phyloP scores from a whole-genome alignment of 2,888 invertebrate genomes.

The Stenotaenia linearis region DNA sequence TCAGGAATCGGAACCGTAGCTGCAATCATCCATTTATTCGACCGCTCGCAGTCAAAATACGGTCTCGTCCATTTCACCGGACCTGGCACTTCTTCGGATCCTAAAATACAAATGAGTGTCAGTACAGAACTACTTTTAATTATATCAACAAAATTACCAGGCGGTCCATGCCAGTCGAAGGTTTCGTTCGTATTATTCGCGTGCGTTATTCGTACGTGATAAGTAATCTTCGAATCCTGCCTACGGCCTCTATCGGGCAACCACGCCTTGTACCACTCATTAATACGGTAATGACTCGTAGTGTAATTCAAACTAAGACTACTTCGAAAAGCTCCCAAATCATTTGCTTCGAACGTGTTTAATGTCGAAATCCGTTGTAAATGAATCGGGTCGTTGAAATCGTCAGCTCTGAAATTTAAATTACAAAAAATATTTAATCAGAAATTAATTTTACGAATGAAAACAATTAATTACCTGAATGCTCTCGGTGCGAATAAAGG shows the following conservation, averaged over 20 bases:
- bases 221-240: constrained; percentile 87
- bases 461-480: neutral
- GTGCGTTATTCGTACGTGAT: constrained; percentile 77
- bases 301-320: no score
- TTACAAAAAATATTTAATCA: no score
- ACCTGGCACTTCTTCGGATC: constrained; percentile 82
- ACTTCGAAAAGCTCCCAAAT: no score
- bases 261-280: constrained; percentile 45
- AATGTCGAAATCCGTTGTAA: no score
- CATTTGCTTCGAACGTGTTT: no score
- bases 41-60: constrained; percentile 91
- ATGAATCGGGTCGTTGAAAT: no score
- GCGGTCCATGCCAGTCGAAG: constrained; percentile 92
- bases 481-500: constrained; percentile 52
- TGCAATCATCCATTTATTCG: constrained; percentile 91
- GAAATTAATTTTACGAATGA: no score
- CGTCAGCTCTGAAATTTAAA: no score
- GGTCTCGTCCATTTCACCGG: constrained; percentile 92
- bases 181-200: constrained; percentile 92
- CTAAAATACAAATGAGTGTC: no score
- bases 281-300: no score
- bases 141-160: no score
- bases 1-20: constrained; percentile 93
- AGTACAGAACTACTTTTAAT: no score
- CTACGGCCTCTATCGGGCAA: constrained; percentile 53